Percentiles rank a stretch among this genome's conserved stretches.
Conservation (phyloP, 2,113 vertebrate genomes). For the Cephalopholis sonnerati region DNA sequence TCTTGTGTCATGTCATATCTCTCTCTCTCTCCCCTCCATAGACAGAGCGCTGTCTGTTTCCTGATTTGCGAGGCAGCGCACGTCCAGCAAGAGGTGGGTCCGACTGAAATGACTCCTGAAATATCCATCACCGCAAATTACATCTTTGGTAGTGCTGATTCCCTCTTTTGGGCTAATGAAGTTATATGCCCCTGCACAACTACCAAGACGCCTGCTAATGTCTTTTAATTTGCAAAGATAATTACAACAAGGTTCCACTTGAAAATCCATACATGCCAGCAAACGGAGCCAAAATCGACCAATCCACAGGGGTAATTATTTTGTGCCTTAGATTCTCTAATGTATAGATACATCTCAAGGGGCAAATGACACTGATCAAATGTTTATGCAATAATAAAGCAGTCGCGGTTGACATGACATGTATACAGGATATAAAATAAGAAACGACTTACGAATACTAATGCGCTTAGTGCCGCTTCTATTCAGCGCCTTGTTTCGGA, state of each 20-base stretch:
- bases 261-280: slow-evolving; percentile 73
- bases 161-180: slow-evolving; percentile 79
- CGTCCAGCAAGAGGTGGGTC: slow-evolving; percentile 41
- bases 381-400: slow-evolving; percentile 59
- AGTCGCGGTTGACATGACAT: slow-evolving; percentile 49
- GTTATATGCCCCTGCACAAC: slow-evolving; percentile 72
- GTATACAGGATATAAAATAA: slow-evolving; percentile 57
- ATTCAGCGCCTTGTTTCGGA: slow-evolving; percentile 40
- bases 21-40: slow-evolving; percentile 3
- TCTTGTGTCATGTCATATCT: slow-evolving; percentile 10
- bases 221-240: slow-evolving; percentile 83
- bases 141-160: slow-evolving; percentile 73
- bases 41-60: slow-evolving; percentile 2
- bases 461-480: slow-evolving; percentile 20
- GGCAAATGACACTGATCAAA: slow-evolving; percentile 57
- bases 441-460: slow-evolving; percentile 65
- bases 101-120: slow-evolving; percentile 66
- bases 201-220: slow-evolving; percentile 76
- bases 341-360: slow-evolving; percentile 52
- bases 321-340: slow-evolving; percentile 44
- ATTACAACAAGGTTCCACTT: slow-evolving; percentile 80
- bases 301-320: slow-evolving; percentile 63
- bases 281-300: slow-evolving; percentile 66
- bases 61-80: slow-evolving; percentile 52
- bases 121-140: slow-evolving; percentile 76